phyloP scores from a whole-genome alignment of 92 coral and sea anemone species.

The Metridium senile region DNA sequence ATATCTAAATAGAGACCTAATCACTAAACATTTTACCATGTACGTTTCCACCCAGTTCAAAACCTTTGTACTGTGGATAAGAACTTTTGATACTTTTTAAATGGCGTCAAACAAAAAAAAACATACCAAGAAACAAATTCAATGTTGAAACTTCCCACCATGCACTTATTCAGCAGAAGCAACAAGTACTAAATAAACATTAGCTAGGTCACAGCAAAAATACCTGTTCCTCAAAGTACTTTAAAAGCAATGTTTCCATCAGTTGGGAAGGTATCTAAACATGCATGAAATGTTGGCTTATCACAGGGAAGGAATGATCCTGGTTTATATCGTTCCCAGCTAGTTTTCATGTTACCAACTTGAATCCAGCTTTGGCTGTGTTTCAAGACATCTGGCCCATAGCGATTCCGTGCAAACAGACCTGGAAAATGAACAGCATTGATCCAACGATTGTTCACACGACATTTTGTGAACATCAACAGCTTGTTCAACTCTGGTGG shows the following conservation, averaged over 20 bases:
- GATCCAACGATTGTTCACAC: conserved; percentile 31
- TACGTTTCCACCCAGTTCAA: no score
- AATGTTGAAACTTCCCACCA: no score
- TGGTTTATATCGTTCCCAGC: conserved; percentile 30
- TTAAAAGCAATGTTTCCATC: conserved; percentile 33
- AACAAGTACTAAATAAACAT: no score
- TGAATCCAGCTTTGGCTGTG: conserved; percentile 45
- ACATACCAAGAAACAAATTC: no score
- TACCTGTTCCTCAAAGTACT: not conserved
- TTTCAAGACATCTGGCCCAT: conserved; percentile 41
- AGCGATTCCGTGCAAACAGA: conserved; percentile 39
- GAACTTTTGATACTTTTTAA: no score
- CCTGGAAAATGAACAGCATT: conserved; percentile 34
- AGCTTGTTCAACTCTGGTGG: conserved; percentile 26
- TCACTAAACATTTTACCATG: no score
- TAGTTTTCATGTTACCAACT: conserved; percentile 6
- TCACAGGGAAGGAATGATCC: conserved; percentile 26
- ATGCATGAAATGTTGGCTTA: conserved; percentile 30
- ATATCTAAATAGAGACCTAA: no score
- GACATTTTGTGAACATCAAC: conserved; percentile 14
- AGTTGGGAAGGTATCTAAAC: conserved; percentile 37
- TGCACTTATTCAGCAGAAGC: no score
- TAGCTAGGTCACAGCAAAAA: no score
- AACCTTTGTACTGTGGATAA: no score
- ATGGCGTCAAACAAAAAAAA: no score